Conservation (phyloP, 2,797 vertebrate genomes). For the Lepilemur ruficaudatus region DNA sequence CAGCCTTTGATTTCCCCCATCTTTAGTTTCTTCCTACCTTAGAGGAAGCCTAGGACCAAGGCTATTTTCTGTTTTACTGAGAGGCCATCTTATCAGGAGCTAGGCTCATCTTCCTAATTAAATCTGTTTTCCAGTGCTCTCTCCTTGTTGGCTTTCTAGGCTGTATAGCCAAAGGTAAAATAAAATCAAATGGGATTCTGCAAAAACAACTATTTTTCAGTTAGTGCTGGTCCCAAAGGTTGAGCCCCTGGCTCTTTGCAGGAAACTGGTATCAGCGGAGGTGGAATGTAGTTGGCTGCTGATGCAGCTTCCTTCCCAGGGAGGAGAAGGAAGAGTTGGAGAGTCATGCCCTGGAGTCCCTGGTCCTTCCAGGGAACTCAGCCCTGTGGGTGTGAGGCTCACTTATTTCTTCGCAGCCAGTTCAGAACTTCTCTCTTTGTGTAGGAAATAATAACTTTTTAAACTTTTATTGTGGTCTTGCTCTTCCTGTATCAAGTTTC, state of each 20-base stretch:
- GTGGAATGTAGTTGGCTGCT: background rate
- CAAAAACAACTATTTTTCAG: background rate
- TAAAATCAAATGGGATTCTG: background rate
- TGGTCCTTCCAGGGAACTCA: too few species aligned
- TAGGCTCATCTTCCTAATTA: background rate
- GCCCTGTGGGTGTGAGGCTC: background rate
- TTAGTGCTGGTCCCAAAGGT: background rate
- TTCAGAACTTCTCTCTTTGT: background rate
- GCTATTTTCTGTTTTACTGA: background rate
- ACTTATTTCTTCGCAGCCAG: background rate
- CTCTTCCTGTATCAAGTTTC: fast-evolving
- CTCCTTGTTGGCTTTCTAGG: background rate
- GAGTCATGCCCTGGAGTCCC: background rate
- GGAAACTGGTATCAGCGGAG: background rate
- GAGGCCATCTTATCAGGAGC: background rate
- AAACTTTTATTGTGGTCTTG: background rate
- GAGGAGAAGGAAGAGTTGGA: background rate
- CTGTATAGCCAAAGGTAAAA: background rate
- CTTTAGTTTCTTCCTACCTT: background rate
- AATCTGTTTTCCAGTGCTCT: background rate
- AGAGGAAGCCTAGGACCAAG: background rate
- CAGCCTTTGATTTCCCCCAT: background rate
- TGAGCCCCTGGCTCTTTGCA: background rate
- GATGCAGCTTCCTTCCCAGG: background rate
- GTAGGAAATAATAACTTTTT: background rate